Percentiles rank a stretch among this genome's conserved stretches.
phyloP scores from a whole-genome alignment of 2,797 vertebrate genomes.

The Squalus acanthias region DNA sequence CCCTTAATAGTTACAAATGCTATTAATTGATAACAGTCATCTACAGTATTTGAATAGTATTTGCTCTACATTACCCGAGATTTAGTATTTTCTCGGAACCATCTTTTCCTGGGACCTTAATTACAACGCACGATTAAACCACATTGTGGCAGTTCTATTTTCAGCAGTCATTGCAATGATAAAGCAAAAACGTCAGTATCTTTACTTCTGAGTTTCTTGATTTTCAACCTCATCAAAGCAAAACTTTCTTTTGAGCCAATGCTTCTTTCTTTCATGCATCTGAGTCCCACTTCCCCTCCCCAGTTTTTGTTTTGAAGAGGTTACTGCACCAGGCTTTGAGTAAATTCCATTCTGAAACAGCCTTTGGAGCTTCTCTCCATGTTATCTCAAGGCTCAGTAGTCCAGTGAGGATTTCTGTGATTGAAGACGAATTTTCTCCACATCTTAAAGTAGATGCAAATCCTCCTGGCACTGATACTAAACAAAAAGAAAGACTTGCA shows the following conservation, averaged over 20 bases:
- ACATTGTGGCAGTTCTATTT: slow-evolving; percentile 10
- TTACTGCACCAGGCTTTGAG: not conserved
- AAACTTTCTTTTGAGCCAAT: not conserved
- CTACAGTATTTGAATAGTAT: not conserved
- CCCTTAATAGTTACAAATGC: not conserved
- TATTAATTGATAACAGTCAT: slow-evolving; percentile 13
- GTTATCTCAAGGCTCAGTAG: not conserved
- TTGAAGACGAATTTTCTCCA: not conserved
- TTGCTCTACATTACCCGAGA: not conserved
- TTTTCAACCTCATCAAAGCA: slow-evolving; percentile 5
- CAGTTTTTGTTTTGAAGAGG: not conserved
- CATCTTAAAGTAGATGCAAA: not conserved
- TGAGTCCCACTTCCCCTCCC: slow-evolving; percentile 1
- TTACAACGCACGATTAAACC: slow-evolving; percentile 26
- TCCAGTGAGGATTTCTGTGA: not conserved
- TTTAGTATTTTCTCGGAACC: not conserved
- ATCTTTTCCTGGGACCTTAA: slow-evolving; percentile 9
- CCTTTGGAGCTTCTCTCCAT: not conserved
- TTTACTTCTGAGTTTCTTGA: not conserved
- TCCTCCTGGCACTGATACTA: not conserved
- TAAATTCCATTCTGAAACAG: not conserved
- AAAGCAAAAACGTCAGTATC: not conserved
- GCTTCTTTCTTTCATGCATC: not conserved
- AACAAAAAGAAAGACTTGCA: not conserved
- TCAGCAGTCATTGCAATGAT: not conserved